Conservation (phyloP, 1,140 invertebrate species). For the Aradophagus sp. region DNA sequence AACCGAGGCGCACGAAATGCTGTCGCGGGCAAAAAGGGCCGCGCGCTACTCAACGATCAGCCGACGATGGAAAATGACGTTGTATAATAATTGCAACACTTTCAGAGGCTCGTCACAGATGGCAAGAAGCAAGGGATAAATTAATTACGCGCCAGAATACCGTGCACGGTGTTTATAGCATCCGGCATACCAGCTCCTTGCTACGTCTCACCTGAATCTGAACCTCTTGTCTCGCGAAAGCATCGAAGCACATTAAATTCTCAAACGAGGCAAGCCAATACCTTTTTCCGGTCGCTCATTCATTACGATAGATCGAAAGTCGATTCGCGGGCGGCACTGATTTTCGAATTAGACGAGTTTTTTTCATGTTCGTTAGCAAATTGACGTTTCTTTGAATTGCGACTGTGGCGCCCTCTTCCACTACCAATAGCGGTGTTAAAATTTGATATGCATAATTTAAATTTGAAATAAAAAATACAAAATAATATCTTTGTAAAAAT, state of each 20-base stretch:
- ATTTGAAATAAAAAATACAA: too few species aligned
- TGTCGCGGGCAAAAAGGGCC: constrained; percentile 16
- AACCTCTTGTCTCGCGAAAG: constrained; percentile 1
- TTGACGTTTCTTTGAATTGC: too few species aligned
- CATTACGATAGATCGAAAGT: too few species aligned
- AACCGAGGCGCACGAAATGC: constrained; percentile 34
- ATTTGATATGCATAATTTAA: too few species aligned
- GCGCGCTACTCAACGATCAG: constrained; percentile 29
- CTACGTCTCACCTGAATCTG: constrained; percentile 50
- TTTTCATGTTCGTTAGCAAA: too few species aligned
- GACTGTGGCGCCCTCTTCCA: too few species aligned
- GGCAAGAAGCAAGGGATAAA: constrained; percentile 55
- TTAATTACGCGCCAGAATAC: constrained; percentile 55
- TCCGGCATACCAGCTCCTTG: constrained; percentile 55
- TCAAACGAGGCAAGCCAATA: too few species aligned
- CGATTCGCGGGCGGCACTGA: too few species aligned
- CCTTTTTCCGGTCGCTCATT: too few species aligned
- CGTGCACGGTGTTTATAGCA: constrained; percentile 54
- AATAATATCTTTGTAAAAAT: too few species aligned
- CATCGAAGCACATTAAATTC: neutral
- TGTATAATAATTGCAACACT: constrained; percentile 53
- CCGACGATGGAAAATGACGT: constrained; percentile 42
- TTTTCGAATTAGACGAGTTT: too few species aligned
- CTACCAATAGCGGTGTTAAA: too few species aligned
- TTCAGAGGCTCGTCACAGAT: constrained; percentile 45